Base-by-base conservation (phyloP, 2,888 invertebrate genomes). In the Megaustenia siamemsis region DNA sequence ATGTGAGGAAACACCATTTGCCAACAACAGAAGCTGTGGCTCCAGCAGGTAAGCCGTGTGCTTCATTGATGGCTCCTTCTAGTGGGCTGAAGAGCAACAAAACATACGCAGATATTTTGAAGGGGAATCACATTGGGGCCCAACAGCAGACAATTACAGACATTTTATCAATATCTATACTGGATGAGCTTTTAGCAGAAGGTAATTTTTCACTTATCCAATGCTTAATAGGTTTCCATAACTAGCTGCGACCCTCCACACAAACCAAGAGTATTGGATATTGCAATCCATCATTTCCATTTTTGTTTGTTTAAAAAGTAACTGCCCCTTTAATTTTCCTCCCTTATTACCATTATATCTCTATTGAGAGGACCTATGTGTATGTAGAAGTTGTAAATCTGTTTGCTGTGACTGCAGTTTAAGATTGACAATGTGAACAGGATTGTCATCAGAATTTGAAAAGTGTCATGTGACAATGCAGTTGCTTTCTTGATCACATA, bases 31-130 rank as follows among this genome's bases (percentile, higher is more conserved):
- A 86, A 28, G 79, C 85, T 56, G 73, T 73, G 84, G 83, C 84
- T 73, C 84, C 75, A 76, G 77, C 83, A 85, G 87, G 86, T 88
- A 84, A 86, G 87, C 82, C 79, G 77, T 79, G 79, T 45, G 68
- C 77, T 56, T 53, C 80, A 28, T 49, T 32, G 21, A 79, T 79
- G 78, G 84, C 84, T 45, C 78, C 68, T 38, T 43, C 79, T 83
- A 53, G 53, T 69, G 83, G 56, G 53, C n/a, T 68, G 69, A 45
- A 76, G 53, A 73, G 76, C 35, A 83, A 84, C 80, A 90, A 90
- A 86, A 91, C 90, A 89, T 92, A 91, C 85, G 92, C 92, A 63
- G 88, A 90, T 75, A 88, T 90, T 82, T 89, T 90, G 86, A 90
- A 89, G 87, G 88, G 89, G 83, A 87, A 86, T 80, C 86, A 43